phyloP scores from a whole-genome alignment of 1,140 invertebrate species.

The Antheraea mylitta region DNA sequence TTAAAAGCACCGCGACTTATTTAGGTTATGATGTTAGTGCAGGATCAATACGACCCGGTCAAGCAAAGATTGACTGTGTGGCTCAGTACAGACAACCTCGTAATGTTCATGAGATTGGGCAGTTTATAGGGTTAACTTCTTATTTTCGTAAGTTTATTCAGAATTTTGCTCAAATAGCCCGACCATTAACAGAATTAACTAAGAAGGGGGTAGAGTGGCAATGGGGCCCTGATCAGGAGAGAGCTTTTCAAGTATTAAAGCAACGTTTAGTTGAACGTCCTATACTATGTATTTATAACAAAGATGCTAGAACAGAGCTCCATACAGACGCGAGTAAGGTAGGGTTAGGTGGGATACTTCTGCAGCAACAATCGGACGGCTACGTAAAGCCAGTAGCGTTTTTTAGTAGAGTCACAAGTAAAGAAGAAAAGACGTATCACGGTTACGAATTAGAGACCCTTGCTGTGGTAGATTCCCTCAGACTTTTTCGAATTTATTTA shows the following conservation, averaged over 20 bases:
- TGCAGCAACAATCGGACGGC: too few relatives aligned
- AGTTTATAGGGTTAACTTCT: slow-evolving; percentile 31
- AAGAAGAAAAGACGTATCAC: too few relatives aligned
- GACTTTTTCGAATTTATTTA: too few relatives aligned
- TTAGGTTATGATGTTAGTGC: slow-evolving; percentile 19
- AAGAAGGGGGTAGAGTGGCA: slow-evolving; percentile 33
- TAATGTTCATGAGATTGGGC: slow-evolving; percentile 17
- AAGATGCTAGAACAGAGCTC: too few relatives aligned
- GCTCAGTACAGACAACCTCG: background rate
- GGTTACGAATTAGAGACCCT: too few relatives aligned
- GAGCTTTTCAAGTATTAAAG: slow-evolving; percentile 28
- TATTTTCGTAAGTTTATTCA: slow-evolving; percentile 50
- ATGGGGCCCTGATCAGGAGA: slow-evolving; percentile 31
- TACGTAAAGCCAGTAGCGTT: too few relatives aligned
- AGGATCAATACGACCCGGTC: slow-evolving; percentile 37
- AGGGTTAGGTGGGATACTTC: too few relatives aligned
- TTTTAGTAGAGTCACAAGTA: too few relatives aligned
- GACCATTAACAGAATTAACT: slow-evolving; percentile 44
- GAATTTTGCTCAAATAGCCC: slow-evolving; percentile 45
- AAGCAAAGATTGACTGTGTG: slow-evolving; percentile 41
- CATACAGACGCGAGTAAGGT: too few relatives aligned
- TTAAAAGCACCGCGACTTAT: slow-evolving; percentile 22
- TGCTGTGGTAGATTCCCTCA: too few relatives aligned
- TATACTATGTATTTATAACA: too few relatives aligned
- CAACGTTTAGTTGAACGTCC: slow-evolving; percentile 24